These are phyloP conservation scores for Argyra leucocephala DNA, from an alignment of 2,888 invertebrate species.

Conservation along the genomic window DNA sequence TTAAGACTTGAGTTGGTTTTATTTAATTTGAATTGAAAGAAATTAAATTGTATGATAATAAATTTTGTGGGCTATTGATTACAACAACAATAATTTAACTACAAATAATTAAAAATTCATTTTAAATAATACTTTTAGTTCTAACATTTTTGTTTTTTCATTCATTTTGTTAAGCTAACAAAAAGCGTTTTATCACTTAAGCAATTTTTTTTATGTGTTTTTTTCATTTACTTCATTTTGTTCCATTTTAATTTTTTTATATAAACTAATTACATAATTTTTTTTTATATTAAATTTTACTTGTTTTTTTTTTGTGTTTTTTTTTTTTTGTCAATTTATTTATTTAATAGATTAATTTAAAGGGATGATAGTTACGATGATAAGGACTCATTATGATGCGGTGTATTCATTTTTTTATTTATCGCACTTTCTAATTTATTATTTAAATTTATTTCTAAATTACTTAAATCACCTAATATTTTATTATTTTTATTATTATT, in stretches of 20 bases:
- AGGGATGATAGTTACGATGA: constrained; percentile 27
- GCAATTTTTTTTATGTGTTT: neutral
- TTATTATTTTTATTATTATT: neutral
- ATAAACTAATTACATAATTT: constrained; percentile 18
- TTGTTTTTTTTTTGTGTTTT: constrained; percentile 14
- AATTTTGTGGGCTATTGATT: too few species aligned
- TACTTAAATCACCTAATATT: constrained; percentile 9
- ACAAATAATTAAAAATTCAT: neutral
- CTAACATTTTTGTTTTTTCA: constrained; percentile 19
- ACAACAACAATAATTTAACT: too few species aligned
- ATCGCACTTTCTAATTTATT: constrained; percentile 23
- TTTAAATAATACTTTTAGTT: constrained; percentile 9
- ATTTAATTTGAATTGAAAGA: too few species aligned
- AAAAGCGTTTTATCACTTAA: constrained; percentile 12
- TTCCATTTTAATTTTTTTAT: constrained; percentile 19
- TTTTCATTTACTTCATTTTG: constrained; percentile 19
- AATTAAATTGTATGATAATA: too few species aligned
- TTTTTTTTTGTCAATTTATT: constrained; percentile 20
- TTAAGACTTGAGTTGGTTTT: too few species aligned
- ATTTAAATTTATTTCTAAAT: constrained; percentile 14
- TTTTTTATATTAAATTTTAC: constrained; percentile 14
- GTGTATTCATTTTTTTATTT: constrained; percentile 7
- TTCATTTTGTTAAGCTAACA: constrained; percentile 6
- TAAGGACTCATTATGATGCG: constrained; percentile 25
- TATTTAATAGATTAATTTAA: constrained; percentile 17